Conservation (phyloP, 2,888 invertebrate species). For the Drosophila rubida region DNA sequence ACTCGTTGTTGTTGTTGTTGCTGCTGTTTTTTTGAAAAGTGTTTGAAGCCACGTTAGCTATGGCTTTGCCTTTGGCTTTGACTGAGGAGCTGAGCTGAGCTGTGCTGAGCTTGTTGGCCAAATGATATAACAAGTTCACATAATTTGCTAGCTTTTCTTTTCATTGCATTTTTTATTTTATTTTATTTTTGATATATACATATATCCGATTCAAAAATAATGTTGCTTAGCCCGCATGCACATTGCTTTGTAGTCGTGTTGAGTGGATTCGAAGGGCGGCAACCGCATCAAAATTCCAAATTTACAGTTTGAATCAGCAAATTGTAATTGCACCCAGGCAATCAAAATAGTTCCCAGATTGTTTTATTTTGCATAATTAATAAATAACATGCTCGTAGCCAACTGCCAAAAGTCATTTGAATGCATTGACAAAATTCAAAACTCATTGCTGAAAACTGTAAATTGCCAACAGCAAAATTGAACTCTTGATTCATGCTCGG, state of each 20-base stretch:
- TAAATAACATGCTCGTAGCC: constrained; percentile 49
- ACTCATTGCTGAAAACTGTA: constrained; percentile 2
- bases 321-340: constrained; percentile 50
- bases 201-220: constrained; percentile 41
- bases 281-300: constrained; percentile 55
- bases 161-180: constrained; percentile 38
- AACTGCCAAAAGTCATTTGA: constrained; percentile 29
- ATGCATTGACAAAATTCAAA: constrained; percentile 40
- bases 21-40: constrained; percentile 47
- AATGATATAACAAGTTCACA: constrained; percentile 75
- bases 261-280: constrained; percentile 48
- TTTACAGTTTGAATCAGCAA: constrained; percentile 51
- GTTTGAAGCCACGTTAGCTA: constrained; percentile 54
- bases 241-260: constrained; percentile 12
- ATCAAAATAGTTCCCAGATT: constrained; percentile 56
- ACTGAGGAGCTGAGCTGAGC: background rate
- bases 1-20: constrained; percentile 38
- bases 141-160: constrained; percentile 71
- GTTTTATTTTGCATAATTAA: constrained; percentile 63
- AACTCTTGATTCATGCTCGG: constrained; percentile 25
- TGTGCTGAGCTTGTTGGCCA: constrained; percentile 37
- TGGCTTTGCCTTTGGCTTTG: constrained; percentile 27
- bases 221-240: constrained; percentile 45
- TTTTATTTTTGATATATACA: constrained; percentile 15
- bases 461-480: constrained; percentile 14